Evolutionary conservation across 2,113 vertebrate species (phyloP), one percentile per base, ranked within the genome.

Genomic region (Saguinus imperator): DNA sequence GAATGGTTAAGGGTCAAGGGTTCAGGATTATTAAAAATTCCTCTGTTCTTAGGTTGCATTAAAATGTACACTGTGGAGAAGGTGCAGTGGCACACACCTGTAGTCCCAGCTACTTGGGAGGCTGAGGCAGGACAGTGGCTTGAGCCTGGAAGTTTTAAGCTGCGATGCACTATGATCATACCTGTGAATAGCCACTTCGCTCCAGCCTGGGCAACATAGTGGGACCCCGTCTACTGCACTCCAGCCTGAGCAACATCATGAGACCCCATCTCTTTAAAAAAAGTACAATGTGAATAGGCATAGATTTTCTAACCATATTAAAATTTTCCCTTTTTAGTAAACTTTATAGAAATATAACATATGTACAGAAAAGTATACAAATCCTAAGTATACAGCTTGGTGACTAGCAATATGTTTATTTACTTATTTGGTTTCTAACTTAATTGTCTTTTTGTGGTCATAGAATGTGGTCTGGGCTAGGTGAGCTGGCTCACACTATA

Each of bases 11-110:
- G 27, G 61, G 75, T 57, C 17, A 82, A 83, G 27, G 50, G 8
- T 92, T 94, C 84, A 73, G 32, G 52, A 93, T 77, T 79, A 90
- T 75, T 72, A 29, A 87, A 96, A 40, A 64, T 87, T 94, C 68
- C 50, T 66, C 92, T 94, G 9, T 58, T 94, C 32, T 48, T 96
- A 52, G 52, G 29, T 55, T 83, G 58, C 35, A 57, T 92, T 92
- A 77, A 91, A 86, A 96, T 83, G 9, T 52, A 35, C 32, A 35
- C 3, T n/a, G 8, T 48, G 43, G 43, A 76, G 43, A n/a, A 37
- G 20, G 70, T 43, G 8, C 43, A 48, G 43, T 17, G 75, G 13
- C 25, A 45, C 43, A 3, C 14, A 32, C 43, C 27, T 48, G 43
- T 55, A 93, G 37, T 32, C 76, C 76, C 9, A n/a, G 48, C 29